Base-by-base conservation (phyloP, 2,113 vertebrate species). In the Protobothrops mucrosquamatus region DNA sequence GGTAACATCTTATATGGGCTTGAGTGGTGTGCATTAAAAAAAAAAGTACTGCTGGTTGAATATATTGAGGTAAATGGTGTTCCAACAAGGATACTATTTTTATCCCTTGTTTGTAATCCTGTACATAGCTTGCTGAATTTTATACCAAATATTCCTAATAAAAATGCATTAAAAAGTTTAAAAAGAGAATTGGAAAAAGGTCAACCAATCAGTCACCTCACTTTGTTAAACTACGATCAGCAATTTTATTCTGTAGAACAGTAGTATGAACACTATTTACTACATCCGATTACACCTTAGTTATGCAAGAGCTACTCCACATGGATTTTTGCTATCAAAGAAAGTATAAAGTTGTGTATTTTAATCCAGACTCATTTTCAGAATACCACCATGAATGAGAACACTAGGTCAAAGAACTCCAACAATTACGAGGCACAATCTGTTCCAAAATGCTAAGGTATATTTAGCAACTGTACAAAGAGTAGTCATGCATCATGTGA, bases 61-160 rank as follows among this genome's bases (percentile, higher is more conserved):
- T 98, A 98, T 98, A 98, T 90, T 98, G 98, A 99, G 98, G 98
- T 99, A 99, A 98, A 97, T 95, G 97, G 98, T 97, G 97, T 97
- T 97, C 96, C 97, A 95, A 97, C 93, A 92, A 96, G 94, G 97
- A 97, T 97, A 97, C 96, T 98, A 96, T 98, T 96, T 97, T 95
- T 97, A 97, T 97, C 94, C 57, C 96, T 97, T 97, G 97, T 97
- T 97, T 95, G 81, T 74, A 97, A 96, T 91, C 55, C 15, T 52
- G 59, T 94, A 94, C 92, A 96, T 98, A 97, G 97, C 96, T 96
- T 94, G 95, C 97, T 96, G 96, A 93, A 90, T 54, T 94, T 96
- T 96, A 97, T 97, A 97, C 97, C 97, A 95, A 96, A 96, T 95
- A 95, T 96, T 97, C 94, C 97, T 96, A 95, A 96, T 92, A 23